phyloP scores from a whole-genome alignment of 2,888 invertebrate genomes.

The Apodemia hepburni region DNA sequence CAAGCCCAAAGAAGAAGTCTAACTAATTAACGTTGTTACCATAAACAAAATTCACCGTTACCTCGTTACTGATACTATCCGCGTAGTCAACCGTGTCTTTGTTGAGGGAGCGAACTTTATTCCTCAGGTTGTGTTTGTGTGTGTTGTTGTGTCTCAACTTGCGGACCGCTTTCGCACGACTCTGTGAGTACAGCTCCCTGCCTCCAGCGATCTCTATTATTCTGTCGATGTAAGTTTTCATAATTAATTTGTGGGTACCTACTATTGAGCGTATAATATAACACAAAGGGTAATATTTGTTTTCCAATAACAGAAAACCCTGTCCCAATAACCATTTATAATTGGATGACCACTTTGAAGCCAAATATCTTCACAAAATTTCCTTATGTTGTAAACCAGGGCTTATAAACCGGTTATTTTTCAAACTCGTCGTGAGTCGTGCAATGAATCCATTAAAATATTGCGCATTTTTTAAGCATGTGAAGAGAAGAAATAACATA shows the following conservation, averaged over 20 bases:
- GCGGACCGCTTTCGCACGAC: conserved; percentile 87
- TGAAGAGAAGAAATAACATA: too few species aligned
- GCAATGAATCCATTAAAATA: too few species aligned
- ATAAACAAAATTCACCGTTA: conserved; percentile 32
- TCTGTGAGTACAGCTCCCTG: conserved; percentile 90
- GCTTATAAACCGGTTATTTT: too few species aligned
- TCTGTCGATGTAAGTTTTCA: conserved; percentile 39
- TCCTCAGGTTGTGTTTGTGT: conserved; percentile 72
- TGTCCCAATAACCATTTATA: background rate
- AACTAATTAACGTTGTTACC: conserved; percentile 5
- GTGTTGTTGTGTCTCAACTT: conserved; percentile 82
- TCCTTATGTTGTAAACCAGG: too few species aligned
- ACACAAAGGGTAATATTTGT: background rate
- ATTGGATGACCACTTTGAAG: background rate
- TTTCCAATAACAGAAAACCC: background rate
- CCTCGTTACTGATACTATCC: conserved; percentile 62
- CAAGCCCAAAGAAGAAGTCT: background rate
- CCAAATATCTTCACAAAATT: too few species aligned
- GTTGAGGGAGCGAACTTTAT: conserved; percentile 62
- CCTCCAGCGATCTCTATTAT: conserved; percentile 88
- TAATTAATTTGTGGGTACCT: background rate
- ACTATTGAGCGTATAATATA: background rate
- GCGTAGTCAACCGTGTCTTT: conserved; percentile 63
- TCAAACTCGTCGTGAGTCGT: too few species aligned
- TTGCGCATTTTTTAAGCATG: too few species aligned